Percentiles rank a stretch among this genome's conserved stretches.
Conservation (phyloP, 2,888 invertebrate genomes). For the Dolichomitus sp. region DNA sequence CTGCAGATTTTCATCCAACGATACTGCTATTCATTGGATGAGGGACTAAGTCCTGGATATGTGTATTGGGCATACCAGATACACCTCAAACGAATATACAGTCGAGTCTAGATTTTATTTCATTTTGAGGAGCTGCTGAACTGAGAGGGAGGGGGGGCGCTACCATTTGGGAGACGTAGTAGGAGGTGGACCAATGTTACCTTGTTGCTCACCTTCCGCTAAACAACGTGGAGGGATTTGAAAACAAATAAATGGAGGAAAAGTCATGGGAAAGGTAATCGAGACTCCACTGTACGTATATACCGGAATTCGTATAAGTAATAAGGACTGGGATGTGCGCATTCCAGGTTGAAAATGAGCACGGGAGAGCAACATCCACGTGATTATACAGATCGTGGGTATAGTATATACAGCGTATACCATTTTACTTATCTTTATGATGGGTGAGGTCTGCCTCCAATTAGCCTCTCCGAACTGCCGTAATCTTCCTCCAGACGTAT, state of each 20-base stretch:
- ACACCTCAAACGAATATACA: neutral
- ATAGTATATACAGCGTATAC: constrained; percentile 1
- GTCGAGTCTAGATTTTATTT: neutral
- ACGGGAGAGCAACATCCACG: neutral
- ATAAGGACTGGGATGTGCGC: constrained; percentile 19
- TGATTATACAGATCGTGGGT: constrained; percentile 26
- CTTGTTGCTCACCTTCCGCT: too few species aligned
- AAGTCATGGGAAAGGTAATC: neutral
- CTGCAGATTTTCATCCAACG: constrained; percentile 18
- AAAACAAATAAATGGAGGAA: neutral
- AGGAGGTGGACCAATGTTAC: too few species aligned
- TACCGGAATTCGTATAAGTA: constrained; percentile 7
- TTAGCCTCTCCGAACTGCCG: constrained; percentile 47
- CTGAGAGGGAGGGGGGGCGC: too few species aligned
- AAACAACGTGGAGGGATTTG: too few species aligned
- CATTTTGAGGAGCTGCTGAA: neutral
- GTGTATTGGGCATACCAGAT: neutral
- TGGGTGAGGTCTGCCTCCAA: constrained; percentile 44
- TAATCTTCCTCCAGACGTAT: constrained; percentile 44
- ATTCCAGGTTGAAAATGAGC: constrained; percentile 46
- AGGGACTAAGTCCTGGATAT: neutral
- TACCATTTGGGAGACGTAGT: too few species aligned
- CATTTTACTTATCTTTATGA: constrained; percentile 59
- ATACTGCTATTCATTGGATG: neutral
- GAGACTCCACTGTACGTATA: neutral